A percentile compares a stretch with the other conserved stretches of the same genome.
Evolutionary conservation across 1,140 invertebrate genomes (phyloP).

Genomic region (Littorina saxatilis): DNA sequence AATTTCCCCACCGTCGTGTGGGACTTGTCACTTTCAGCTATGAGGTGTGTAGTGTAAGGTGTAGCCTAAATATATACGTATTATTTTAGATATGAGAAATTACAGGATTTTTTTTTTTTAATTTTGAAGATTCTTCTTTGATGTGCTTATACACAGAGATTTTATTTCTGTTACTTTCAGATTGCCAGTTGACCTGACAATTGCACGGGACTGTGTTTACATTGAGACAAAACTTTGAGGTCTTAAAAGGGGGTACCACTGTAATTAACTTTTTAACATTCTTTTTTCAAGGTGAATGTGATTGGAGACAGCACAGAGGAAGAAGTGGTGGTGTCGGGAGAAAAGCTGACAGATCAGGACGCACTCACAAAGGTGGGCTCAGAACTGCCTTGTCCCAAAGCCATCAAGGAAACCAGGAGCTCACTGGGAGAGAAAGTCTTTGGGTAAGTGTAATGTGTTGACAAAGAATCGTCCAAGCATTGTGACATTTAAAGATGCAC

Average conservation of each 20-base stretch:
- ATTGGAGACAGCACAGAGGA: slow-evolving; percentile 64
- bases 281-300: slow-evolving; percentile 60
- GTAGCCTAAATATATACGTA: too few species aligned
- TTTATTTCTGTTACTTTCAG: too few species aligned
- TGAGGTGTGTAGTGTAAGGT: slow-evolving; percentile 54
- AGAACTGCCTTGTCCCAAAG: slow-evolving; percentile 52
- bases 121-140: too few species aligned
- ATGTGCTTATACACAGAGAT: too few species aligned
- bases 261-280: too few species aligned
- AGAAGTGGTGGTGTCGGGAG: slow-evolving; percentile 61
- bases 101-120: too few species aligned
- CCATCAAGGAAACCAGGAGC: slow-evolving; percentile 57
- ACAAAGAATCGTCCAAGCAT: neutral
- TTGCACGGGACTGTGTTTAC: too few species aligned
- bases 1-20: slow-evolving; percentile 67
- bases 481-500: too few species aligned
- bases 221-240: too few species aligned
- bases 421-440: slow-evolving; percentile 66
- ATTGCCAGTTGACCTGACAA: too few species aligned
- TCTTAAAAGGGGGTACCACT: too few species aligned
- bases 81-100: too few species aligned
- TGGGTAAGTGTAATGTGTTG: slow-evolving; percentile 60
- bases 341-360: slow-evolving; percentile 61
- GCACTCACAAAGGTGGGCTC: slow-evolving; percentile 53
- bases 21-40: slow-evolving; percentile 71